Evolutionary conservation across 1,140 invertebrate species (phyloP).

Genomic region (Phocides pigmalion): DNA sequence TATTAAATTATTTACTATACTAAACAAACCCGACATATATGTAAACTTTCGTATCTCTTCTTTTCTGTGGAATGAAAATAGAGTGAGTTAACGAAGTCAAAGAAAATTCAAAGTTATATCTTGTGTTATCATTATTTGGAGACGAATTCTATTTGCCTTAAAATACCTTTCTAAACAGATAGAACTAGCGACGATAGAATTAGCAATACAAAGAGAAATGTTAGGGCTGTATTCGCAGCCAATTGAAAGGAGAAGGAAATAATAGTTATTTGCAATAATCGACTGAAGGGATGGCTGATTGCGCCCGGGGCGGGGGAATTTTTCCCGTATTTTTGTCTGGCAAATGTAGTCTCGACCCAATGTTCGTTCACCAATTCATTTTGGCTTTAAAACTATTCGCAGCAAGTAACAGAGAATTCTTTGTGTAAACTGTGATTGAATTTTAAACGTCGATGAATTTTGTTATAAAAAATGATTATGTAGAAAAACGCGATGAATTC

Average conservation of each 20-base stretch:
- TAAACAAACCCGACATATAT: no score
- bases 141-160: background rate
- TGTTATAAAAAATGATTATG: background rate
- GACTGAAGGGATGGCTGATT: constrained; percentile 79
- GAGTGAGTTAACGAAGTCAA: no score
- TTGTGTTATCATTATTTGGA: no score
- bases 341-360: constrained; percentile 47
- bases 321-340: constrained; percentile 65
- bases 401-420: background rate
- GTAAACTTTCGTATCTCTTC: no score
- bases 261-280: constrained; percentile 84
- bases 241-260: constrained; percentile 81
- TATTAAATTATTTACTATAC: background rate
- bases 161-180: constrained; percentile 52
- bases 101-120: no score
- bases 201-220: constrained; percentile 80
- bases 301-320: constrained; percentile 68
- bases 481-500: background rate
- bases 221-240: constrained; percentile 65
- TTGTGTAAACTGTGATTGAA: constrained; percentile 21
- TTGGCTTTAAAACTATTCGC: constrained; percentile 26
- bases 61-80: no score
- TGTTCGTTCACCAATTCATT: constrained; percentile 24
- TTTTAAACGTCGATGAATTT: constrained; percentile 6
- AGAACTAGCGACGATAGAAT: constrained; percentile 69